These are phyloP conservation scores for Erebia palarica DNA, from an alignment of 2,888 invertebrate genomes.

Conservation along the genomic window DNA sequence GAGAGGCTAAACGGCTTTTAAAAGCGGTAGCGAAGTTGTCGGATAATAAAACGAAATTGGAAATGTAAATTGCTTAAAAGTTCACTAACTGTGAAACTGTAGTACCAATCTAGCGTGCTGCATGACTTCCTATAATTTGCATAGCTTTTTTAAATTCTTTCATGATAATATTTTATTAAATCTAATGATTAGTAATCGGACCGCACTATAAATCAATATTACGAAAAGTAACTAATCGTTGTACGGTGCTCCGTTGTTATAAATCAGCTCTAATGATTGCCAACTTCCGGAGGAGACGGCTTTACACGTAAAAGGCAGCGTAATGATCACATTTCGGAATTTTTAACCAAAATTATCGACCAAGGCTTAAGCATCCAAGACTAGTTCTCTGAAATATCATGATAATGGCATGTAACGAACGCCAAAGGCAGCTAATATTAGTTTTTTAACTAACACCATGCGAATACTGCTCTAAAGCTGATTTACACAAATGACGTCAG, in stretches of 20 bases:
- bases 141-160: too few species aligned
- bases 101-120: too few species aligned
- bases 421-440: slow-evolving; percentile 4
- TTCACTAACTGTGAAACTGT: background rate
- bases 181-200: background rate
- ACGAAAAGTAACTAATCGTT: slow-evolving; percentile 9
- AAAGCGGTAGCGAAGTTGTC: slow-evolving; percentile 33
- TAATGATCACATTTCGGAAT: background rate
- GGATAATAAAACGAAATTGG: background rate
- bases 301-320: slow-evolving; percentile 2
- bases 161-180: background rate
- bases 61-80: background rate
- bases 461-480: slow-evolving; percentile 21
- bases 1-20: slow-evolving; percentile 31
- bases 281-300: slow-evolving; percentile 1
- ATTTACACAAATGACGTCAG: slow-evolving; percentile 40
- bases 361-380: background rate
- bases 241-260: background rate
- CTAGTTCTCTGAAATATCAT: background rate
- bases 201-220: slow-evolving; percentile 7
- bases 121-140: too few species aligned
- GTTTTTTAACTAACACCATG: slow-evolving; percentile 13
- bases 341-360: background rate
- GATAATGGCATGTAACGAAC: background rate
- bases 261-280: slow-evolving; percentile 6